Evolutionary conservation across 2,113 vertebrate species (phyloP), one percentile per base, ranked within the genome.

Genomic region (Callaeas wilsoni): DNA sequence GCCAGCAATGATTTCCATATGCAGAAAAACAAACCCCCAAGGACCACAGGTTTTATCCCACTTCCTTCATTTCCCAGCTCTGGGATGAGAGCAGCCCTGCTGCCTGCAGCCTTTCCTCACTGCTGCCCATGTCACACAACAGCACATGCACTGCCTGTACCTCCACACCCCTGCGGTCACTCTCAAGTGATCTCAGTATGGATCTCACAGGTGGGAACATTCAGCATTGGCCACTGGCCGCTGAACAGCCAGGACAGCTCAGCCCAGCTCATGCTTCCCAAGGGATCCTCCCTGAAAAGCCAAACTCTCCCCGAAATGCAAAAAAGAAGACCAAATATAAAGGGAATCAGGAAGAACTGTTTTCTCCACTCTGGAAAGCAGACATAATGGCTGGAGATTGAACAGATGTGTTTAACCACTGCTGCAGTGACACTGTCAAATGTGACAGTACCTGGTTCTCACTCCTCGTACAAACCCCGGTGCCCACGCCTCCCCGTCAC

Each of bases 1-100:
- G 32, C 74, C 23, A 4, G 88, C n/a, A 57, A 86, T 22, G 41
- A 92, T 44, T 95, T 91, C 92, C 95, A 94, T 11, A 69, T 46
- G 85, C 53, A 92, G 71, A 59, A 75, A 56, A 70, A 35, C 41
- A 84, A 84, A 15, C 4, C 30, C 41, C 8, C 35, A 46, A 29
- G 63, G 60, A 78, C 60, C 89, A 44, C 12, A 27, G 42, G 23
- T 46, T 82, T 91, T 26, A 52, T 63, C 56, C 70, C 55, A 52
- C 39, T 84, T 82, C 70, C 78, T 87, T 62, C 46, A 49, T 39
- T 71, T 35, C 37, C 35, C 89, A 71, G 50, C 46, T 22, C 30
- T 1, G 1, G 62, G 37, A 41, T 0, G 7, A 42, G 65, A 47
- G 17, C 70, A 69, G 46, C 55, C 13, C 55, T 47, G n/a, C 73